Conservation (phyloP, 2,888 invertebrate species). For the Megastigmus dorsalis region DNA sequence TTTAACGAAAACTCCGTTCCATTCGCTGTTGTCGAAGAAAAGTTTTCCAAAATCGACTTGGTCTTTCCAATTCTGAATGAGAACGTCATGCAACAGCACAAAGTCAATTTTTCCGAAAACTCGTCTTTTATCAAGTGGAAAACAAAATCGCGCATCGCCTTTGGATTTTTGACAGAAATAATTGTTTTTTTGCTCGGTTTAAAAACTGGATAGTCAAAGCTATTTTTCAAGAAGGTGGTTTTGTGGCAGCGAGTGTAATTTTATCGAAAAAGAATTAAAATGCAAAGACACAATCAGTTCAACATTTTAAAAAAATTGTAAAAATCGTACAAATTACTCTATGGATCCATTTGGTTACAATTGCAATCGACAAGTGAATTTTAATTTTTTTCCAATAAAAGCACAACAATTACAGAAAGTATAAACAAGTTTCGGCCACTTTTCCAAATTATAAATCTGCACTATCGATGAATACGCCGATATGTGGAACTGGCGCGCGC, state of each 20-base stretch:
- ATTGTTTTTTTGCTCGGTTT: too few species aligned
- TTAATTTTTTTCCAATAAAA: conserved; percentile 17
- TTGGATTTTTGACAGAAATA: background rate
- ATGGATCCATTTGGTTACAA: background rate
- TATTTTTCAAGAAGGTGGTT: too few species aligned
- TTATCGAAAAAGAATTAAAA: conserved; percentile 26
- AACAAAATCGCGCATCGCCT: background rate
- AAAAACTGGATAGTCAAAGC: too few species aligned
- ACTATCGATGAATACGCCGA: background rate
- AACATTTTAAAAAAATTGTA: conserved; percentile 8
- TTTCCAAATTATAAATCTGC: background rate
- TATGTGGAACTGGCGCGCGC: conserved; percentile 57
- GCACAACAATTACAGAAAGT: background rate
- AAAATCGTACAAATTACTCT: conserved; percentile 22
- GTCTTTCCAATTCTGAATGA: background rate
- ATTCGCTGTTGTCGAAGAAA: background rate
- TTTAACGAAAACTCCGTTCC: background rate
- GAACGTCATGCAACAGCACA: background rate
- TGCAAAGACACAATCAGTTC: background rate
- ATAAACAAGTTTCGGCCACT: background rate
- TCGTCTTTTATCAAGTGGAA: background rate
- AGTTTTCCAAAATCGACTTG: conserved; percentile 5
- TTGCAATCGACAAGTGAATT: conserved; percentile 8
- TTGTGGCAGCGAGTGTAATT: background rate
- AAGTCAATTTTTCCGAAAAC: conserved; percentile 6